These are phyloP conservation scores for Dendronephthya gigantea DNA, from an alignment of 64 coral and sea anemone species.

Conservation along the genomic window DNA sequence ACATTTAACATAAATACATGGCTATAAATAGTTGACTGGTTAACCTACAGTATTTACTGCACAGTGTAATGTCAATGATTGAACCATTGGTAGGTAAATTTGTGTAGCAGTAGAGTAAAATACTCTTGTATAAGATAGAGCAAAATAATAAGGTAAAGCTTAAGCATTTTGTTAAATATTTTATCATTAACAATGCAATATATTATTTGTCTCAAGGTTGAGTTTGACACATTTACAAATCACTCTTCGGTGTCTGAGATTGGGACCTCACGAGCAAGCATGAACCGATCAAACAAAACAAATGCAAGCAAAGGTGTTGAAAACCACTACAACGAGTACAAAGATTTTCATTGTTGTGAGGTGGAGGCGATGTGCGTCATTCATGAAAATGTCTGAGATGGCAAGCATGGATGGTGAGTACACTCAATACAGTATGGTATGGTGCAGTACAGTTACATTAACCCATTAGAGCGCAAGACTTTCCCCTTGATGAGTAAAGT, in stretches of 20 bases:
- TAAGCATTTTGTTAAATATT: neutral
- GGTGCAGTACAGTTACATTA: neutral
- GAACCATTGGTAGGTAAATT: too few relatives aligned
- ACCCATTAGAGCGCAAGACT: neutral
- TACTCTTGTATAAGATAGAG: too few relatives aligned
- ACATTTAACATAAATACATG: too few relatives aligned
- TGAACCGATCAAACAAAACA: neutral
- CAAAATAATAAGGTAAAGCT: too few relatives aligned
- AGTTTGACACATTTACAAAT: neutral
- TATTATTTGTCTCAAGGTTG: neutral
- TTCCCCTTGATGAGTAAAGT: too few relatives aligned
- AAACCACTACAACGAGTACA: neutral
- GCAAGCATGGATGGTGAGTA: neutral
- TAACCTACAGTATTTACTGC: too few relatives aligned
- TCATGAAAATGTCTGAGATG: neutral
- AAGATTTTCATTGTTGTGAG: neutral
- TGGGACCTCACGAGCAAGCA: neutral
- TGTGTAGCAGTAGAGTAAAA: too few relatives aligned
- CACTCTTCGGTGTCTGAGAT: neutral
- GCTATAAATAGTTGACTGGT: too few relatives aligned
- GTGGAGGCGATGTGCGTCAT: neutral
- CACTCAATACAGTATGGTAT: too few relatives aligned
- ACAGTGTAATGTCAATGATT: too few relatives aligned
- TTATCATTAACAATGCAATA: neutral
- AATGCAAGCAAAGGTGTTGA: neutral